A percentile compares a stretch with the other conserved stretches of the same genome.
Evolutionary conservation across 2,888 invertebrate genomes (phyloP).

Genomic region (Agrochola lychnidis): DNA sequence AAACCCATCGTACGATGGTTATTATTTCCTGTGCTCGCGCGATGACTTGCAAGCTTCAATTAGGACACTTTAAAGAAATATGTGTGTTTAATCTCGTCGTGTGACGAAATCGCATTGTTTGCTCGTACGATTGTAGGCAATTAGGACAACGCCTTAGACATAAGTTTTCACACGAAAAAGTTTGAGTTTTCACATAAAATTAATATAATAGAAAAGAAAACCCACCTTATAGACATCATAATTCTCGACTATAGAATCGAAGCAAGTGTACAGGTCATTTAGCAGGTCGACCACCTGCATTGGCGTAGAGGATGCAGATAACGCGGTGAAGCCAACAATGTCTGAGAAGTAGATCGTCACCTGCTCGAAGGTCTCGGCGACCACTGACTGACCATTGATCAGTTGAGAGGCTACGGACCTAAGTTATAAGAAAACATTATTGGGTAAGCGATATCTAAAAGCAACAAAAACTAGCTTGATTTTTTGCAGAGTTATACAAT

Average conservation of each 20-base stretch:
- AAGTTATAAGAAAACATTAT: conserved; percentile 15
- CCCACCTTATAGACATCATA: conserved; percentile 98
- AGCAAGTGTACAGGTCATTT: conserved; percentile 99
- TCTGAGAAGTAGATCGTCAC: conserved; percentile 98
- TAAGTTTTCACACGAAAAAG: too few relatives aligned
- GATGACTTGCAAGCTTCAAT: too few relatives aligned
- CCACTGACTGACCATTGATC: conserved; percentile 96
- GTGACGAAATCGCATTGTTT: too few relatives aligned
- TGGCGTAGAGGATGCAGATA: conserved; percentile 97
- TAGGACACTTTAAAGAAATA: too few relatives aligned
- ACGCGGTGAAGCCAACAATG: conserved; percentile 97
- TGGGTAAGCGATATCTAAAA: not conserved
- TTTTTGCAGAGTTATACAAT: not conserved
- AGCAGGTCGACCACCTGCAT: conserved; percentile 98
- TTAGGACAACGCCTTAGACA: too few relatives aligned
- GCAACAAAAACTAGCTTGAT: not conserved
- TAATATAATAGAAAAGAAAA: not conserved
- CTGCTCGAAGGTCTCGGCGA: conserved; percentile 97
- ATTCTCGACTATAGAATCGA: conserved; percentile 98
- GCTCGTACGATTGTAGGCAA: too few relatives aligned
- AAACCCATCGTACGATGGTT: too few relatives aligned
- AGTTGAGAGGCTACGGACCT: conserved; percentile 97
- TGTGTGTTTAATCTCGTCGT: too few relatives aligned
- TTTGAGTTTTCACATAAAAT: not conserved
- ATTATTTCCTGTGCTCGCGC: too few relatives aligned